These are phyloP conservation scores for Sebastolobus altivelis DNA, from an alignment of 2,797 vertebrate genomes.

Conservation along the genomic window DNA sequence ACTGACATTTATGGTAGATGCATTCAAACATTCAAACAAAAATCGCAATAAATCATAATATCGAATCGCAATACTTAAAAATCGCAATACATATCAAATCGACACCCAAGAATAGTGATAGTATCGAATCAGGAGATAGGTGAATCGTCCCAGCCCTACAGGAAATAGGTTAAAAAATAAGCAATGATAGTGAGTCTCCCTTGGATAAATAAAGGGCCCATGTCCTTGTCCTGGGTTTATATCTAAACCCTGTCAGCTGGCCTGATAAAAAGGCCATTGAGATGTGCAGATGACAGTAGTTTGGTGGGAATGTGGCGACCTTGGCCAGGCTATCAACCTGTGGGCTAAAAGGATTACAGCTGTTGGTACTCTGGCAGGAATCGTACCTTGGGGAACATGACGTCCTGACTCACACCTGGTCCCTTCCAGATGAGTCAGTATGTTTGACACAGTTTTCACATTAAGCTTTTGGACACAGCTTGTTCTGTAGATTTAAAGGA, in stretches of 20 bases:
- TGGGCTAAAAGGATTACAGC: slow-evolving; percentile 17
- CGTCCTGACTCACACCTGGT: slow-evolving; percentile 16
- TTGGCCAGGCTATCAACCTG: slow-evolving; percentile 27
- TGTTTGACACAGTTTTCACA: not conserved
- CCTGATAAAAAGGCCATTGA: not conserved
- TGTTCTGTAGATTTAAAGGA: not conserved
- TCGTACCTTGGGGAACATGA: not conserved
- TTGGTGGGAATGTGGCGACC: slow-evolving; percentile 17
- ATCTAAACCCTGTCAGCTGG: not conserved
- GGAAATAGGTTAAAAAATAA: not conserved
- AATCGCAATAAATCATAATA: no score
- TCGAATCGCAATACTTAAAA: no score
- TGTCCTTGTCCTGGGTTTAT: not conserved
- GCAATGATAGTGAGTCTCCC: not conserved
- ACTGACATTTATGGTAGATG: no score
- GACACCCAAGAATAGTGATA: no score
- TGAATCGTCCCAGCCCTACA: no score
- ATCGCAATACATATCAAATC: no score
- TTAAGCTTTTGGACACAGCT: not conserved
- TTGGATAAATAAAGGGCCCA: not conserved
- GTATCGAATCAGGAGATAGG: no score
- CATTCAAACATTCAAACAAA: not conserved
- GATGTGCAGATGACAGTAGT: slow-evolving; percentile 12
- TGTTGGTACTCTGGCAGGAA: slow-evolving; percentile 16
- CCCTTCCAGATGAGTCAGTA: slow-evolving; percentile 19